These are phyloP conservation scores for Leptinotarsa undecemlineata DNA, from an alignment of 1,140 invertebrate genomes.

Conservation along the genomic window DNA sequence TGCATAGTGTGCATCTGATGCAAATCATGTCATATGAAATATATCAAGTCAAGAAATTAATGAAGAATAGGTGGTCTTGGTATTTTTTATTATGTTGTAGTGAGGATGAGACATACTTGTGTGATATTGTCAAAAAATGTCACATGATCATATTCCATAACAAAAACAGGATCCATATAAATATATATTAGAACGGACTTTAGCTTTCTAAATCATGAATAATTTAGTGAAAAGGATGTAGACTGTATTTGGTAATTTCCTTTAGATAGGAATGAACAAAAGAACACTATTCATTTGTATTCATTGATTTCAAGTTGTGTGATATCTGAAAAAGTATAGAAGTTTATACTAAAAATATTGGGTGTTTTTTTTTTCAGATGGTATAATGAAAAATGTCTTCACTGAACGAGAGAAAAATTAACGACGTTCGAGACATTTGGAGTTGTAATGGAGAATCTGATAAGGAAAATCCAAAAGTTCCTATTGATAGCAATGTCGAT, in stretches of 20 bases:
- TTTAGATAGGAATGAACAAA: slow-evolving; percentile 28
- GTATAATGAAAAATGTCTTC: slow-evolving; percentile 49
- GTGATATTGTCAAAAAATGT: no score
- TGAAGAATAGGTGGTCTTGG: no score
- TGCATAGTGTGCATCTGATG: background rate
- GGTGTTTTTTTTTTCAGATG: slow-evolving; percentile 27
- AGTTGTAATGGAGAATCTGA: slow-evolving; percentile 42
- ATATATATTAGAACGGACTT: slow-evolving; percentile 23
- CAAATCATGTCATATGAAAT: no score
- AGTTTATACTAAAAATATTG: no score
- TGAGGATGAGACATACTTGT: no score
- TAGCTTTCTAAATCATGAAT: slow-evolving; percentile 38
- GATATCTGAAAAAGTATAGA: no score
- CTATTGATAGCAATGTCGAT: slow-evolving; percentile 38
- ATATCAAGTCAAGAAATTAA: no score
- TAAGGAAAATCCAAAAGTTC: slow-evolving; percentile 47
- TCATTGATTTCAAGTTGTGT: slow-evolving; percentile 1
- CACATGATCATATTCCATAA: slow-evolving; percentile 17
- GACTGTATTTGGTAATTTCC: slow-evolving; percentile 33
- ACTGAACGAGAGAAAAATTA: slow-evolving; percentile 51
- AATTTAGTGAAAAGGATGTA: slow-evolving; percentile 35
- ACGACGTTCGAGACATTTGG: slow-evolving; percentile 53
- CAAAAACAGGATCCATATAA: slow-evolving; percentile 14
- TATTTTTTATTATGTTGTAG: no score
- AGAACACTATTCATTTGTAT: slow-evolving; percentile 24